Percentiles rank a stretch among this genome's conserved stretches.
Conservation (phyloP, 1,140 invertebrate genomes). For the Drosophila truncata region DNA sequence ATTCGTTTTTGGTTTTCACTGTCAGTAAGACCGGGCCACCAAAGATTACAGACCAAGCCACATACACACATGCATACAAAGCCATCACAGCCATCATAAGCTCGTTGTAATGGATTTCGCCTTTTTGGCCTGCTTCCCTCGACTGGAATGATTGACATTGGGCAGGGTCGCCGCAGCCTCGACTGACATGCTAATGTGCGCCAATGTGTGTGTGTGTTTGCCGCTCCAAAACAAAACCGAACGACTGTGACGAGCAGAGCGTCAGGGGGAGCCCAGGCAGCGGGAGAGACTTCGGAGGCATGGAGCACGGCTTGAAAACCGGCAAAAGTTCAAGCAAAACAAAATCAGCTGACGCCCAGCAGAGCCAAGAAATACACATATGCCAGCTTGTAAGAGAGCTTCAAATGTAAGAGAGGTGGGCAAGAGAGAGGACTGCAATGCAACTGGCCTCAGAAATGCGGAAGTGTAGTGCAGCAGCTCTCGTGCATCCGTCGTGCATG, state of each 20-base stretch:
- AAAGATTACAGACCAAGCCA: conserved; percentile 31
- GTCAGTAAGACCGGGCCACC: conserved; percentile 51
- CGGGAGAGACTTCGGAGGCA: conserved; percentile 5
- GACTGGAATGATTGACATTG: conserved; percentile 75
- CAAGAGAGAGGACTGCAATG: conserved; percentile 22
- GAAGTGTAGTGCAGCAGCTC: conserved; percentile 67
- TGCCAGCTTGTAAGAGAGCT: conserved; percentile 16
- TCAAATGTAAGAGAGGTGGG: conserved; percentile 1
- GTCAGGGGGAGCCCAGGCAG: conserved; percentile 1
- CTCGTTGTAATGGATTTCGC: conserved; percentile 72
- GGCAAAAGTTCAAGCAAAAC: conserved; percentile 84
- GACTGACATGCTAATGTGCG: conserved; percentile 73
- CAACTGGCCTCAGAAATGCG: conserved; percentile 68
- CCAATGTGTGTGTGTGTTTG: conserved; percentile 10
- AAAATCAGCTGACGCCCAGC: conserved; percentile 75
- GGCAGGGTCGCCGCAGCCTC: conserved; percentile 67
- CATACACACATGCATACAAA: conserved; percentile 6
- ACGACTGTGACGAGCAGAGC: conserved; percentile 13
- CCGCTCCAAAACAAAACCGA: conserved; percentile 56
- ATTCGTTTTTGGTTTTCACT: conserved; percentile 50
- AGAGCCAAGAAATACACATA: conserved; percentile 11
- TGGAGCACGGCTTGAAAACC: conserved; percentile 52
- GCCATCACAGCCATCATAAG: conserved; percentile 37
- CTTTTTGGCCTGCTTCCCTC: conserved; percentile 71
- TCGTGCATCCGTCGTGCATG: conserved; percentile 68